Conservation (phyloP, 2,797 vertebrate genomes). For the Peromyscus attwateri region DNA sequence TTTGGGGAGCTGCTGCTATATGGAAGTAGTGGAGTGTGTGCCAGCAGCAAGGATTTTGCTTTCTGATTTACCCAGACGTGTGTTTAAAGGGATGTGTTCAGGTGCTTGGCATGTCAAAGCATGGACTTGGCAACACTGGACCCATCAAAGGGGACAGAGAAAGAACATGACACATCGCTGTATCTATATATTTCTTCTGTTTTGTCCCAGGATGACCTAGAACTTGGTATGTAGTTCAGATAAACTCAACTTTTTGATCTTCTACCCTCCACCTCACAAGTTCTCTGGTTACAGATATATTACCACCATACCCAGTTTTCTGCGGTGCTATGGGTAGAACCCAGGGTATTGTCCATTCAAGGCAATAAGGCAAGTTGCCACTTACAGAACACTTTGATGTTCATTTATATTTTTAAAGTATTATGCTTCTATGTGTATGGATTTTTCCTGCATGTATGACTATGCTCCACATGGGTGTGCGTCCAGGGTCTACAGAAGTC, state of each 20-base stretch:
- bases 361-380: background rate
- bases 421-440: background rate
- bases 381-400: background rate
- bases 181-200: background rate
- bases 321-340: background rate
- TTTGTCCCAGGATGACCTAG: background rate
- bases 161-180: background rate
- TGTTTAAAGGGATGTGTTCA: background rate
- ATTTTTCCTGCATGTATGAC: background rate
- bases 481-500: background rate
- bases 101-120: background rate
- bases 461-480: background rate
- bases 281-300: background rate
- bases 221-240: background rate
- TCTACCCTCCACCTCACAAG: too few species aligned
- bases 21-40: background rate
- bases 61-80: background rate
- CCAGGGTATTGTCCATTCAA: background rate
- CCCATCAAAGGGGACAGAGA: background rate
- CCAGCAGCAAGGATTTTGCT: background rate
- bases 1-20: background rate
- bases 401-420: slow-evolving; percentile 42
- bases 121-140: background rate
- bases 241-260: background rate
- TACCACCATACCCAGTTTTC: background rate